phyloP scores from a whole-genome alignment of 92 coral and sea anemone genomes.

The Actinernus sp. region DNA sequence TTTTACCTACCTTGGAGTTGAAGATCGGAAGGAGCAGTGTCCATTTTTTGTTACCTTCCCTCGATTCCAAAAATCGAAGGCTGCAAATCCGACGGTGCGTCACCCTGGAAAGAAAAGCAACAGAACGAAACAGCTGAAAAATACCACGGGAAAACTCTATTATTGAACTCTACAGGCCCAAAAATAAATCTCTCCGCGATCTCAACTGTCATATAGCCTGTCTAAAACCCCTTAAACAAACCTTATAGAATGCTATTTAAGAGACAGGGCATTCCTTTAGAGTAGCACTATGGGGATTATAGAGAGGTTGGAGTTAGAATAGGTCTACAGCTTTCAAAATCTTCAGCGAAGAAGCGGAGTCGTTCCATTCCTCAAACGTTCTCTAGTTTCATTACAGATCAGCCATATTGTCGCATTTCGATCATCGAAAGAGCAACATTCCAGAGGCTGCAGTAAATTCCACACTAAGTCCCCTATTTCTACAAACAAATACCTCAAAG shows the following conservation, averaged over 20 bases:
- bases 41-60: constrained; percentile 31
- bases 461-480: background rate
- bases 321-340: no score
- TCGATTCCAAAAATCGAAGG: constrained; percentile 4
- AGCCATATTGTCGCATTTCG: background rate
- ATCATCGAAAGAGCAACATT: constrained; percentile 17
- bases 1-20: constrained; percentile 34
- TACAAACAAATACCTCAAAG: constrained; percentile 9
- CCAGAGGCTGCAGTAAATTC: constrained; percentile 5
- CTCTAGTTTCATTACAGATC: background rate
- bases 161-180: no score
- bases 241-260: background rate
- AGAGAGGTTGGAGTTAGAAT: background rate
- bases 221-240: background rate
- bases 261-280: background rate
- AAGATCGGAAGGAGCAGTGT: constrained; percentile 28
- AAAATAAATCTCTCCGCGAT: no score
- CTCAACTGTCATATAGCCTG: background rate
- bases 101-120: constrained; percentile 29
- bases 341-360: background rate
- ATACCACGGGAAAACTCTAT: background rate
- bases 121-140: constrained; percentile 1
- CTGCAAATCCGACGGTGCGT: background rate
- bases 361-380: background rate
- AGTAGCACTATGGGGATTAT: background rate